Evolutionary conservation across 2,113 vertebrate species (phyloP).

Genomic region (Lagopus leucura): DNA sequence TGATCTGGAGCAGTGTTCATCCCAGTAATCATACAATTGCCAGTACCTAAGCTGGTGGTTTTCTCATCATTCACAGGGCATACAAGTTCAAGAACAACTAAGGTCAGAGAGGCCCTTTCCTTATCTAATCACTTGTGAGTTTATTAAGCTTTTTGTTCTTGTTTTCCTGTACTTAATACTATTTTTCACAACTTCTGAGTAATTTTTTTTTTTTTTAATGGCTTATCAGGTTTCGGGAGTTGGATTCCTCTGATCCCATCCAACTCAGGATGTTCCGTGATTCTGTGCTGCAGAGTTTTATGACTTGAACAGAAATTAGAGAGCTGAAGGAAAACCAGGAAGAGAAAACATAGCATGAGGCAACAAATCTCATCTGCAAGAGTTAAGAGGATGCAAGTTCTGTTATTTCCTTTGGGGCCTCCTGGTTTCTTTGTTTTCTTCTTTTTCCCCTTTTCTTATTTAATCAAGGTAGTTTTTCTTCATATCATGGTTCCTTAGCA

Average conservation of each 20-base stretch:
- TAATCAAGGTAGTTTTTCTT: conserved; percentile 28
- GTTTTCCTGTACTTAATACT: neutral
- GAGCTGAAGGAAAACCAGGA: neutral
- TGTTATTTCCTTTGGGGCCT: neutral
- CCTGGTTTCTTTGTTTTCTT: neutral
- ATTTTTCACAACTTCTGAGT: neutral
- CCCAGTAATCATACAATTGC: neutral
- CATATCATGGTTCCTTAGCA: neutral
- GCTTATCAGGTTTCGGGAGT: neutral
- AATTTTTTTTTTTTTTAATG: neutral
- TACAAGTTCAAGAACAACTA: neutral
- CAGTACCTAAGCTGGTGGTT: neutral
- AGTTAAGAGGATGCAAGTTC: neutral
- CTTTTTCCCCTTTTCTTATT: neutral
- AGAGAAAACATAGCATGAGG: neutral
- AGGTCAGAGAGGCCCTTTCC: neutral
- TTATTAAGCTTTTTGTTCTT: neutral
- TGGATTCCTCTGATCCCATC: neutral
- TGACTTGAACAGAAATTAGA: neutral
- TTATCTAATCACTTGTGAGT: neutral
- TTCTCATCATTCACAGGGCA: neutral
- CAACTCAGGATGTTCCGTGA: neutral
- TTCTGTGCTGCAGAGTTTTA: neutral
- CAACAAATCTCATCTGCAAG: neutral
- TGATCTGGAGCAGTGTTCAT: neutral